phyloP scores from a whole-genome alignment of 2,797 vertebrate genomes.

The Xenops minutus region DNA sequence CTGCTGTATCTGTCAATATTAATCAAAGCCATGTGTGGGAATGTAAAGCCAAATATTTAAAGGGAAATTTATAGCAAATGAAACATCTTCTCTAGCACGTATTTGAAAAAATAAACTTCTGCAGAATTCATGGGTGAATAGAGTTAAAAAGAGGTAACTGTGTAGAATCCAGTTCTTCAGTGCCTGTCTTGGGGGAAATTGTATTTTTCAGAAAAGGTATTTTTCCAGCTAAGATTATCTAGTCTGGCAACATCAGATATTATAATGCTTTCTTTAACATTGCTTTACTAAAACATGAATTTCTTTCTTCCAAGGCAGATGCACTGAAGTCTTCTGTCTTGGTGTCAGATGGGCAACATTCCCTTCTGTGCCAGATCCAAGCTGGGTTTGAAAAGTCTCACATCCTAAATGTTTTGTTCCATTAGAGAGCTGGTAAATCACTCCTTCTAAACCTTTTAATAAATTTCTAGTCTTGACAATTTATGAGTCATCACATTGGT shows the following conservation, averaged over 20 bases:
- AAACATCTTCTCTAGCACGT: not conserved
- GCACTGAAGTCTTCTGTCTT: not conserved
- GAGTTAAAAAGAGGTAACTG: not conserved
- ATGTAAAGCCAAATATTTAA: not conserved
- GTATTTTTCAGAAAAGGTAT: not conserved
- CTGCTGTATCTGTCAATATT: not conserved
- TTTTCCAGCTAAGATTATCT: not conserved
- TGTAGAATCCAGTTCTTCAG: not conserved
- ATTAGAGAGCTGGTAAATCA: constrained; percentile 22
- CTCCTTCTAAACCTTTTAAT: constrained; percentile 3
- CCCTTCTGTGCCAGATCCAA: not conserved
- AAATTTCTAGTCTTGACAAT: not conserved
- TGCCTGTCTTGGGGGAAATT: not conserved
- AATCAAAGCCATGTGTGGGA: not conserved
- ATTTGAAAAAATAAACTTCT: not conserved
- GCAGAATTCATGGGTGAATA: not conserved
- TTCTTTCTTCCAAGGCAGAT: not conserved
- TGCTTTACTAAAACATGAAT: not conserved
- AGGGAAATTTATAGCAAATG: not conserved
- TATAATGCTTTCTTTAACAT: not conserved
- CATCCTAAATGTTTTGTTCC: not conserved
- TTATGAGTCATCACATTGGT: not conserved
- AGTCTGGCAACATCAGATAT: not conserved
- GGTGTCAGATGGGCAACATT: not conserved
- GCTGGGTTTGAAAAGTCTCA: not conserved